Percentiles rank a stretch among this genome's conserved stretches.
Conservation (phyloP, 1,140 invertebrate genomes). For the Drusus annulatus region DNA sequence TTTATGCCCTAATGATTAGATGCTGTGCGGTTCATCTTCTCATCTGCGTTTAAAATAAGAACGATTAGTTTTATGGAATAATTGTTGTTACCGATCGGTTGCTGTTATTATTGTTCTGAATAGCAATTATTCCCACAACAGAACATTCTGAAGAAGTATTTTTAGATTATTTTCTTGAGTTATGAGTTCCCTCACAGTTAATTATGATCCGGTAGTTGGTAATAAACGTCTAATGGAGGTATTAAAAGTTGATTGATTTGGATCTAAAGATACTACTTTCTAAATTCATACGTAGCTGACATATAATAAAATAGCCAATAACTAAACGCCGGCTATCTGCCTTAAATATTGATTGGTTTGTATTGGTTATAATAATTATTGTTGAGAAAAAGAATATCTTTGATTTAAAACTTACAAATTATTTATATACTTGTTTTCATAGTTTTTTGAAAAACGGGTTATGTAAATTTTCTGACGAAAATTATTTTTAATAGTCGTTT, state of each 20-base stretch:
- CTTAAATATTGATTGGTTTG: too few relatives aligned
- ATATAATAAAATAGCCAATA: too few relatives aligned
- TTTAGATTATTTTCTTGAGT: background rate
- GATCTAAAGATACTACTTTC: background rate
- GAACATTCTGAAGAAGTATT: background rate
- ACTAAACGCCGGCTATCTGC: too few relatives aligned
- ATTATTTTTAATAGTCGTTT: too few relatives aligned
- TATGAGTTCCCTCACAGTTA: slow-evolving; percentile 9
- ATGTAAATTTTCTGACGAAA: too few relatives aligned
- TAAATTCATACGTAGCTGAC: too few relatives aligned
- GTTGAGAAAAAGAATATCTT: too few relatives aligned
- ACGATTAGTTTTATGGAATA: slow-evolving; percentile 2
- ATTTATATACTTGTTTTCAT: too few relatives aligned
- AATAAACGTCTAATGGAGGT: background rate
- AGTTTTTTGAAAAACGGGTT: too few relatives aligned
- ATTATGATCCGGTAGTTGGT: background rate
- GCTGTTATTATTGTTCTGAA: background rate
- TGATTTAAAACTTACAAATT: too few relatives aligned
- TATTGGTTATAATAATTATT: too few relatives aligned
- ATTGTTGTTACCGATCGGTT: slow-evolving; percentile 28
- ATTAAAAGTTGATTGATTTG: background rate
- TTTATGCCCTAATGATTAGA: slow-evolving; percentile 4
- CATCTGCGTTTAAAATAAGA: slow-evolving; percentile 20
- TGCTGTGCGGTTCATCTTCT: slow-evolving; percentile 23
- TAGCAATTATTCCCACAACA: slow-evolving; percentile 14